These are phyloP conservation scores for Spinus pinus DNA, from an alignment of 2,797 vertebrate species.

Conservation along the genomic window DNA sequence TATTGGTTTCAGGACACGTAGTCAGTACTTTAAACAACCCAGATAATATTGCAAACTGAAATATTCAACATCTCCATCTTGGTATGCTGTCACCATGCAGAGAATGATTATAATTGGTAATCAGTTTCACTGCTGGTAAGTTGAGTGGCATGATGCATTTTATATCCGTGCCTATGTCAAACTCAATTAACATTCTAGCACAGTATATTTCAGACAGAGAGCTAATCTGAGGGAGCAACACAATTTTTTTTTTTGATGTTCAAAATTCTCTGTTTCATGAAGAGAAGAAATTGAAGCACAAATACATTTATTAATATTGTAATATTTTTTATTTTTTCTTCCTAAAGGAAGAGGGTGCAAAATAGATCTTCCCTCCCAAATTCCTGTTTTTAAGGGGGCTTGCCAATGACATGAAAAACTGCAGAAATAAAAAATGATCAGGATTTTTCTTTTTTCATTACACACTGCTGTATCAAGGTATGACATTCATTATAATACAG, in stretches of 20 bases:
- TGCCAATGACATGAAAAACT: neutral
- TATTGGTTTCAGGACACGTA: conserved; percentile 82
- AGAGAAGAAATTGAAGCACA: conserved; percentile 39
- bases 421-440: neutral
- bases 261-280: conserved; percentile 53
- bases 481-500: neutral
- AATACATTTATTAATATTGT: conserved; percentile 50
- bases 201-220: conserved; percentile 71
- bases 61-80: conserved; percentile 83
- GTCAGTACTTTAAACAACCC: conserved; percentile 82
- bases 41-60: conserved; percentile 82
- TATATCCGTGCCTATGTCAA: conserved; percentile 80
- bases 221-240: conserved; percentile 71
- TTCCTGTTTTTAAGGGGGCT: neutral
- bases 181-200: conserved; percentile 82
- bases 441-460: neutral
- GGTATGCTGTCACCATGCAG: conserved; percentile 76
- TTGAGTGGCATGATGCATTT: conserved; percentile 79
- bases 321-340: conserved; percentile 1
- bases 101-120: conserved; percentile 84
- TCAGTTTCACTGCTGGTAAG: conserved; percentile 79
- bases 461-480: neutral
- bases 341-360: neutral
- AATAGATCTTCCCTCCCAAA: neutral
- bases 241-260: conserved; percentile 67